Percentiles rank a stretch among this genome's conserved stretches.
phyloP scores from a whole-genome alignment of 35 echinoderm and acorn worm genomes.

The Heliocidaris tuberculata region DNA sequence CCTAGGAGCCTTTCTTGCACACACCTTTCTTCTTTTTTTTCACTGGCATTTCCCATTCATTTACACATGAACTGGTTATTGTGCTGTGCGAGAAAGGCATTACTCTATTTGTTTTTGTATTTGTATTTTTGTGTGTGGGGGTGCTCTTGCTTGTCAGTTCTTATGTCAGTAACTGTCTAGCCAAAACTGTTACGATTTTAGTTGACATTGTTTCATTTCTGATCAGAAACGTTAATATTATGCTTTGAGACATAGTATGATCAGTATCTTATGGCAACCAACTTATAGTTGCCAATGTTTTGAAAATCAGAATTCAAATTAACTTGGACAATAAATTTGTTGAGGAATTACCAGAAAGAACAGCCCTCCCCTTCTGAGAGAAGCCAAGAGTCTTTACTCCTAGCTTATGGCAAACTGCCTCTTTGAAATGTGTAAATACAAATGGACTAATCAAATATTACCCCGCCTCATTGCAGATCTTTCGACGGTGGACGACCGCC shows the following conservation, averaged over 20 bases:
- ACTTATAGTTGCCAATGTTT: not conserved
- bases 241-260: not conserved
- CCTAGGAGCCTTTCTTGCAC: too few species aligned
- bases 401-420: not conserved
- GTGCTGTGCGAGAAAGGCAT: too few species aligned
- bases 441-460: not conserved
- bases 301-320: not conserved
- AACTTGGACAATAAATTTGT: not conserved
- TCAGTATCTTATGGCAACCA: not conserved
- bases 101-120: too few species aligned
- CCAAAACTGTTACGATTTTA: too few species aligned
- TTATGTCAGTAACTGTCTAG: too few species aligned
- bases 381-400: not conserved
- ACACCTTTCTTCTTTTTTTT: too few species aligned
- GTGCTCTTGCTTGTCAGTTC: too few species aligned
- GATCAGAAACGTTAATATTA: not conserved
- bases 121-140: too few species aligned
- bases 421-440: not conserved
- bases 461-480: slow-evolving; percentile 65
- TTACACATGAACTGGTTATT: too few species aligned
- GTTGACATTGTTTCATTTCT: not conserved
- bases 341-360: too few species aligned
- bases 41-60: too few species aligned
- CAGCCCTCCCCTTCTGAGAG: not conserved
- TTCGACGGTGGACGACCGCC: slow-evolving; percentile 67